Evolutionary conservation across 2,113 vertebrate species (phyloP).

Genomic region (Ophthalmolycus amberensis): DNA sequence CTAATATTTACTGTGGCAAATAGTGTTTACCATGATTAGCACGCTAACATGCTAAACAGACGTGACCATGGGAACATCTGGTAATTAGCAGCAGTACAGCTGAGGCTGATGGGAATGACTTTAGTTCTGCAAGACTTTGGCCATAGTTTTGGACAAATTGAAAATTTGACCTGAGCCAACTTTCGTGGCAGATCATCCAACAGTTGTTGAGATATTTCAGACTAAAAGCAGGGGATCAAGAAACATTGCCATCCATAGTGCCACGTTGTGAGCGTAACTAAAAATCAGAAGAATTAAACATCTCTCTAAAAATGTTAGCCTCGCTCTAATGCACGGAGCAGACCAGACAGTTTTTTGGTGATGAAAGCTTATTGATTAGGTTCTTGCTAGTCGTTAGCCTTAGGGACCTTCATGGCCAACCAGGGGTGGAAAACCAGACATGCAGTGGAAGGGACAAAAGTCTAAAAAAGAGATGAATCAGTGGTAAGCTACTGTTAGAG

Average conservation of each 20-base stretch:
- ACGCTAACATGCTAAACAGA: neutral
- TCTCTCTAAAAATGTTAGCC: constrained; percentile 22
- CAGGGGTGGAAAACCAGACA: constrained; percentile 77
- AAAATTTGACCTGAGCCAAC: neutral
- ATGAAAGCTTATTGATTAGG: constrained; percentile 76
- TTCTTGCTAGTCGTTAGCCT: constrained; percentile 71
- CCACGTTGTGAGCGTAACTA: neutral
- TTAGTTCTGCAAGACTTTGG: neutral
- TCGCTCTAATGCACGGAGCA: constrained; percentile 58
- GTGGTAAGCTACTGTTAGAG: constrained; percentile 77
- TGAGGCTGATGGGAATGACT: neutral
- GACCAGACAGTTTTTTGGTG: constrained; percentile 74
- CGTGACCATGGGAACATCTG: neutral
- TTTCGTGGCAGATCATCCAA: neutral
- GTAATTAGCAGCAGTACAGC: neutral
- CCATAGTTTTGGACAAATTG: neutral
- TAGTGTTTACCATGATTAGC: neutral
- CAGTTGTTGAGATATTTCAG: constrained; percentile 5
- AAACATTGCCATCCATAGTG: neutral
- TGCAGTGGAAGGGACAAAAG: constrained; percentile 69
- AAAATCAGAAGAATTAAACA: constrained; percentile 25
- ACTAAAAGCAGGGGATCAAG: neutral
- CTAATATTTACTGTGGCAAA: neutral
- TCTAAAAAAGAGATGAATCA: constrained; percentile 78
- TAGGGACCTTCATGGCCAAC: constrained; percentile 65